Conservation (phyloP, 2,113 vertebrate species). For the Eulacestoma nigropectus region DNA sequence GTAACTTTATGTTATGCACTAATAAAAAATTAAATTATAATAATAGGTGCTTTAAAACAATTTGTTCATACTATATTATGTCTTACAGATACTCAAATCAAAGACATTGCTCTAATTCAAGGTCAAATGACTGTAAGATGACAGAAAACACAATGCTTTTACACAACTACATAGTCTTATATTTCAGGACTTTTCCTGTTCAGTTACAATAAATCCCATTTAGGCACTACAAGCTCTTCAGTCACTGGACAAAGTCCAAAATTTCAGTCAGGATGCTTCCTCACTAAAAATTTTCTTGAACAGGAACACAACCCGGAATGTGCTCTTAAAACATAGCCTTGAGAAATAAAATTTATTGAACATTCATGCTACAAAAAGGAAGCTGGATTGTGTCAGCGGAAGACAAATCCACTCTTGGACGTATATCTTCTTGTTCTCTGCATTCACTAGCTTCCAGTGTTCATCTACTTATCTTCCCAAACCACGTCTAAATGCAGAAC, state of each 20-base stretch:
- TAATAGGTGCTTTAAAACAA: neutral
- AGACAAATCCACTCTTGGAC: neutral
- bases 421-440: neutral
- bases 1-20: neutral
- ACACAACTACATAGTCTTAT: neutral
- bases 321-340: neutral
- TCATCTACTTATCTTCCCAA: neutral
- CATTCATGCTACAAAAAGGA: neutral
- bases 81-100: neutral
- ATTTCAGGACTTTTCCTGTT: slow-evolving; percentile 21
- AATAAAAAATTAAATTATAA: neutral
- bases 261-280: neutral
- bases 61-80: neutral
- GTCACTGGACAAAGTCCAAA: neutral
- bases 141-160: neutral
- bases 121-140: neutral
- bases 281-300: neutral
- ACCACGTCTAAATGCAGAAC: rapidly evolving
- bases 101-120: neutral
- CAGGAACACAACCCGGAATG: neutral
- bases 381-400: neutral
- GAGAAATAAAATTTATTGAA: neutral
- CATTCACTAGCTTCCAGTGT: neutral
- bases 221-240: neutral
- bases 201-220: slow-evolving; percentile 12